phyloP scores from a whole-genome alignment of 2,888 invertebrate species.

The Ochlodes sylvanus region DNA sequence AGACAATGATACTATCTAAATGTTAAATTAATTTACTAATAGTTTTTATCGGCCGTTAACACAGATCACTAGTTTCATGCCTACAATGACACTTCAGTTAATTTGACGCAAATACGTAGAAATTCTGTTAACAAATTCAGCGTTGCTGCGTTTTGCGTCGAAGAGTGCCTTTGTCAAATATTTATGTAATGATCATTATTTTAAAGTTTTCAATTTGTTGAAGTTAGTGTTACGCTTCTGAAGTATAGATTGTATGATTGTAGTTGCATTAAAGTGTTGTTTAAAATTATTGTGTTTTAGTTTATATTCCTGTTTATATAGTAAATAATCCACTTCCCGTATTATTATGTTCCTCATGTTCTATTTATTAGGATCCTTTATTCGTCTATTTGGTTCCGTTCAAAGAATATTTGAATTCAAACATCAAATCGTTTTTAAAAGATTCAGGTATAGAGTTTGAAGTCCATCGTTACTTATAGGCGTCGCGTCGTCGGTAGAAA shows the following conservation, averaged over 20 bases:
- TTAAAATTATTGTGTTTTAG: slow-evolving; percentile 49
- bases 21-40: slow-evolving; percentile 9
- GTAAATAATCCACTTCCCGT: background rate
- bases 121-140: background rate
- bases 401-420: no score
- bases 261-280: slow-evolving; percentile 75
- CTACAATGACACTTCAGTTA: background rate
- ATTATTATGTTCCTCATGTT: no score
- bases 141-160: background rate
- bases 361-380: no score
- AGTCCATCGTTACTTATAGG: no score
- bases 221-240: slow-evolving; percentile 52
- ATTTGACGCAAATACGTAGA: background rate
- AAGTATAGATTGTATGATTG: slow-evolving; percentile 53
- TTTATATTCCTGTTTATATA: background rate
- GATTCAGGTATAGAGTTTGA: no score
- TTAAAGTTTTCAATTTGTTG: slow-evolving; percentile 13
- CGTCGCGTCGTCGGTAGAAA: no score
- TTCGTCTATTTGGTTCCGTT: no score
- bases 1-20: no score
- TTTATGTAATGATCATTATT: background rate
- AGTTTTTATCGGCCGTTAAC: background rate
- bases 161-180: background rate
- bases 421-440: no score
- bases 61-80: background rate